Percentiles rank a stretch among this genome's conserved stretches.
phyloP scores from a whole-genome alignment of 2,113 vertebrate species.

The Actenoides lindsayi region DNA sequence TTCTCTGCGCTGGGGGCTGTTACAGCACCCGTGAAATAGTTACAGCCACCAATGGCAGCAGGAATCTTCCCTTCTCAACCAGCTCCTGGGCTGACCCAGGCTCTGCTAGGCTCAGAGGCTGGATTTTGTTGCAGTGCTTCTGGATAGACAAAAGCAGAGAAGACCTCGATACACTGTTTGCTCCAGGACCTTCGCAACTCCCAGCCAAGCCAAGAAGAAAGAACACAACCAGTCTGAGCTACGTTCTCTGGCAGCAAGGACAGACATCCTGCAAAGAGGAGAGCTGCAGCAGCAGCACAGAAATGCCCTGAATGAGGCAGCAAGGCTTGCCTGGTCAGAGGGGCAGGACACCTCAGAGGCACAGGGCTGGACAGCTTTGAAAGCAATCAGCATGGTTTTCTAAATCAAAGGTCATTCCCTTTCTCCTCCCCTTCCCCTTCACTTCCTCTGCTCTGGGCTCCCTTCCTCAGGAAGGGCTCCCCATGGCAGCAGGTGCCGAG shows the following conservation, averaged over 20 bases:
- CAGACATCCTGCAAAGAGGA: neutral
- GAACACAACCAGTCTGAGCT: neutral
- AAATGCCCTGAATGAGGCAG: neutral
- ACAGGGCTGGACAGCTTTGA: neutral
- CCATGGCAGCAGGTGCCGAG: neutral
- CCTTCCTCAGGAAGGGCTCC: neutral
- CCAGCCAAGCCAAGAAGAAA: neutral
- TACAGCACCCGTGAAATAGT: neutral
- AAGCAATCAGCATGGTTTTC: rapidly evolving
- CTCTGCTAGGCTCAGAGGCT: neutral
- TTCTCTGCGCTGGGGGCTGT: neutral
- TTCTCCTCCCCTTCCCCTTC: neutral
- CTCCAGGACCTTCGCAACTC: neutral
- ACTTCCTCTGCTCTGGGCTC: neutral
- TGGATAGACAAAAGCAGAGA: neutral
- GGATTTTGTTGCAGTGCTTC: neutral
- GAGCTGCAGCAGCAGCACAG: neutral
- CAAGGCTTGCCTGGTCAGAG: neutral
- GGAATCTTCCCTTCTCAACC: neutral
- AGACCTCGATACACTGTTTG: too few relatives aligned
- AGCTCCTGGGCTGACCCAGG: neutral
- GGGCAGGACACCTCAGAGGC: neutral
- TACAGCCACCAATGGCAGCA: neutral
- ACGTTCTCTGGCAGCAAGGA: neutral
- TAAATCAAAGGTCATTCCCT: neutral